phyloP scores from a whole-genome alignment of 2,888 invertebrate species.

The Drosophila neotestacea region DNA sequence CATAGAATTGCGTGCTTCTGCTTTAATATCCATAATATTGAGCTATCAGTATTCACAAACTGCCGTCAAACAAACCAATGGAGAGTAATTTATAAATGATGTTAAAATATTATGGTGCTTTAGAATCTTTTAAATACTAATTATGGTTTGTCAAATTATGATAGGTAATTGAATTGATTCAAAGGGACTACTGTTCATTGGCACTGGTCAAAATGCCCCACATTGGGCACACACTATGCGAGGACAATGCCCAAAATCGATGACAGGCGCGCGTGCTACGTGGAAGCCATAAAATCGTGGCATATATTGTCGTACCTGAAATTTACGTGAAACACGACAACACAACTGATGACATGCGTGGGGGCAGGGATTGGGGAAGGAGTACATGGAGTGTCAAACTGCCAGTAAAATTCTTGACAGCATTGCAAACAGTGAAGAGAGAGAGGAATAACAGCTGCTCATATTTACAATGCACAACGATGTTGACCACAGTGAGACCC shows the following conservation, averaged over 20 bases:
- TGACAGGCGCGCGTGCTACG: constrained; percentile 72
- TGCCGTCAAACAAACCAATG: neutral
- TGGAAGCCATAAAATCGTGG: constrained; percentile 75
- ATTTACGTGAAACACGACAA: constrained; percentile 81
- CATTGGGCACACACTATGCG: constrained; percentile 9
- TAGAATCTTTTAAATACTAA: neutral
- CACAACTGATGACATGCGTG: constrained; percentile 56
- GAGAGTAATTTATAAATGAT: neutral
- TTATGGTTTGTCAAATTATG: constrained; percentile 5
- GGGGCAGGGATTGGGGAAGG: neutral
- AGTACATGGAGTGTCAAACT: constrained; percentile 64
- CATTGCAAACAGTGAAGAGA: constrained; percentile 50
- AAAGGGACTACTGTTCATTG: neutral
- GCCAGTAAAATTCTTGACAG: constrained; percentile 72
- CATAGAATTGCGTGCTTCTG: neutral
- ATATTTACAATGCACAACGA: constrained; percentile 76
- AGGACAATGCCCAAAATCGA: constrained; percentile 47
- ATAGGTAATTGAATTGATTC: constrained; percentile 37
- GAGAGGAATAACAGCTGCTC: constrained; percentile 46
- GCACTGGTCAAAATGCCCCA: neutral
- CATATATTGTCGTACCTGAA: constrained; percentile 69
- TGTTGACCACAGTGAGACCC: constrained; percentile 55
- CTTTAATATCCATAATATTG: neutral
- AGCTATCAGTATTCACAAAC: neutral
- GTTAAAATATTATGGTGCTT: neutral